phyloP scores from a whole-genome alignment of 2,113 vertebrate genomes.

The Gavialis gangeticus region DNA sequence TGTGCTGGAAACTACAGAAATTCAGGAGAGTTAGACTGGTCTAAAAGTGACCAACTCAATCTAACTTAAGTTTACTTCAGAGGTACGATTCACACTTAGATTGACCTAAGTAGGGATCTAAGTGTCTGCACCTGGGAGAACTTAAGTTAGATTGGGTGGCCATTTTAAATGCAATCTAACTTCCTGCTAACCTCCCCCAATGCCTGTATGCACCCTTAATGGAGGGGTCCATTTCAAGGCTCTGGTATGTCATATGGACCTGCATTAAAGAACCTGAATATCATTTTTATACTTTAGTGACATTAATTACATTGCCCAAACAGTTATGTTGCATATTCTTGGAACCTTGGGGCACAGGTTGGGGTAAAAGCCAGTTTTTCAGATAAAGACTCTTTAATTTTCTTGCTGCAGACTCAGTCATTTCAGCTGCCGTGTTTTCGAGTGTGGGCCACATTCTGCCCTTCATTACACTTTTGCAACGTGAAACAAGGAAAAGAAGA shows the following conservation, averaged over 20 bases:
- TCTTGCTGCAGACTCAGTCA: neutral
- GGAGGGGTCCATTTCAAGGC: neutral
- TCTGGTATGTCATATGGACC: neutral
- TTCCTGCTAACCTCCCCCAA: no score
- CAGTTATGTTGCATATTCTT: neutral
- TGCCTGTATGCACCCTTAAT: no score
- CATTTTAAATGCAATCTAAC: no score
- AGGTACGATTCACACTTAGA: no score
- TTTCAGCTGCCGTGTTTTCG: neutral
- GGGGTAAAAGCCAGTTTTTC: neutral
- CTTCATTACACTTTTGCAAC: neutral
- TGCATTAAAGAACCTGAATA: neutral
- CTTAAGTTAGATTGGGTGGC: no score
- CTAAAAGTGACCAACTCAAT: no score
- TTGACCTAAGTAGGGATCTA: no score
- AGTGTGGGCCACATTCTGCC: neutral
- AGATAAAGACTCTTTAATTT: neutral
- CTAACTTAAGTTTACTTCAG: no score
- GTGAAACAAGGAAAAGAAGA: neutral
- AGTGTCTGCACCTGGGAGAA: no score
- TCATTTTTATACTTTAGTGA: neutral
- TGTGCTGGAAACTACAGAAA: no score
- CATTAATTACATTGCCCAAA: neutral
- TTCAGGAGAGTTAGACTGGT: no score
- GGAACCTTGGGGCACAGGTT: neutral